Evolutionary conservation across 2,888 invertebrate genomes (phyloP).

Genomic region (Polia nebulosa): DNA sequence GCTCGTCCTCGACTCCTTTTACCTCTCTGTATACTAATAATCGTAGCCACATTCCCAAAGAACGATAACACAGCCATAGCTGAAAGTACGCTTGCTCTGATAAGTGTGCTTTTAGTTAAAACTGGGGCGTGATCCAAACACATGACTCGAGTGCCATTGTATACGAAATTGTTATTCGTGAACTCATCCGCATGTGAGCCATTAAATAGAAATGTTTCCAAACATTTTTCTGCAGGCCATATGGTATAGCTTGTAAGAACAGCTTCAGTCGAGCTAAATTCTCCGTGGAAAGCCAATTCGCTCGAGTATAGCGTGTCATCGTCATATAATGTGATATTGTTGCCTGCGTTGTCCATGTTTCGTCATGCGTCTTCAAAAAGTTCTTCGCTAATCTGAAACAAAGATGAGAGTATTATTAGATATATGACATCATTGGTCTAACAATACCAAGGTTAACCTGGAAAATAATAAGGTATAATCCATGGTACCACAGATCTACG

Average conservation of each 20-base stretch:
- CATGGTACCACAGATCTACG: neutral
- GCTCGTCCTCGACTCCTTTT: slow-evolving; percentile 90
- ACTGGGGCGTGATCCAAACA: slow-evolving; percentile 93
- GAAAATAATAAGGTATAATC: neutral
- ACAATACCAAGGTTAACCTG: neutral
- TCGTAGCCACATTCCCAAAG: slow-evolving; percentile 94
- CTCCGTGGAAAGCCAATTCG: slow-evolving; percentile 74
- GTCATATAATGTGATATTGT: slow-evolving; percentile 88
- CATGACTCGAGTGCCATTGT: slow-evolving; percentile 81
- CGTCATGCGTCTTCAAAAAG: slow-evolving; percentile 81
- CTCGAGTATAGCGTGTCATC: slow-evolving; percentile 71
- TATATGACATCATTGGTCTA: neutral
- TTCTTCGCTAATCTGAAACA: slow-evolving; percentile 78
- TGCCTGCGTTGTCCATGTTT: slow-evolving; percentile 87
- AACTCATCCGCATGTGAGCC: slow-evolving; percentile 73
- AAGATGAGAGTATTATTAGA: slow-evolving; percentile 50
- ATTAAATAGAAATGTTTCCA: slow-evolving; percentile 76
- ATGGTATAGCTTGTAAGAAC: slow-evolving; percentile 66
- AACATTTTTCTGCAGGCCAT: slow-evolving; percentile 85
- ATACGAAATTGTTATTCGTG: slow-evolving; percentile 71
- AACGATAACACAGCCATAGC: slow-evolving; percentile 94
- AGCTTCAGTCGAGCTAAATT: slow-evolving; percentile 71
- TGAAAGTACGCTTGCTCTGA: slow-evolving; percentile 93
- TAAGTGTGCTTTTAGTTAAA: slow-evolving; percentile 91
- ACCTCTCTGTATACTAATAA: slow-evolving; percentile 94